Evolutionary conservation across 1,140 invertebrate genomes (phyloP).

Genomic region (Drosophila cardini): DNA sequence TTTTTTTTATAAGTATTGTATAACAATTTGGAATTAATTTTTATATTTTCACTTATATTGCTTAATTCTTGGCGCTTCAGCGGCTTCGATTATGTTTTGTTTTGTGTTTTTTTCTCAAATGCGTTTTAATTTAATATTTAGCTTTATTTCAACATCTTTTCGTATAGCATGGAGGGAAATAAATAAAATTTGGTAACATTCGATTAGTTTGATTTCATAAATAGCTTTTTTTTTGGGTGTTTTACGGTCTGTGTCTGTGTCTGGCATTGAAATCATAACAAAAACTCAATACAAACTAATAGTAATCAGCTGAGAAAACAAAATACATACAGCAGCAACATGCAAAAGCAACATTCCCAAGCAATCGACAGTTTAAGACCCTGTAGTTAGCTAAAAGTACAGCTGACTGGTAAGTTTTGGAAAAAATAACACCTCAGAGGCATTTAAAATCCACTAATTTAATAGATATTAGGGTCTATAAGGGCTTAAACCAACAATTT

Average conservation of each 20-base stretch:
- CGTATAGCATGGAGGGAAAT: constrained; percentile 36
- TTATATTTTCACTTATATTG: constrained; percentile 69
- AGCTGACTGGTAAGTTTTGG: no score
- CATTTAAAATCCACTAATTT: no score
- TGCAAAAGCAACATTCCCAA: constrained; percentile 58
- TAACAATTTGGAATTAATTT: constrained; percentile 61
- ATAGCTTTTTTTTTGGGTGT: not conserved
- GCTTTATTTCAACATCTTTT: constrained; percentile 71
- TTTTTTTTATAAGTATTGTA: constrained; percentile 27
- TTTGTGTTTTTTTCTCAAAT: constrained; percentile 43
- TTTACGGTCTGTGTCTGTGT: constrained; percentile 10
- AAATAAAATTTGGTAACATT: constrained; percentile 58
- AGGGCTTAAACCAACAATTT: no score
- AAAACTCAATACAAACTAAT: constrained; percentile 17
- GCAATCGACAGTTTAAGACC: not conserved
- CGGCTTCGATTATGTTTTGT: constrained; percentile 40
- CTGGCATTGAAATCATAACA: constrained; percentile 17
- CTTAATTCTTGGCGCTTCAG: constrained; percentile 53
- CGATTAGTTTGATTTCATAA: constrained; percentile 49
- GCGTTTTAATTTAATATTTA: constrained; percentile 63
- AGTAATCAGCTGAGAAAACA: constrained; percentile 32
- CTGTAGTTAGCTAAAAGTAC: no score
- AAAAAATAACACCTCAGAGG: no score
- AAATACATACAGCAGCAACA: constrained; percentile 53
- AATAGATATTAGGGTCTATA: no score